Evolutionary conservation across 2,888 invertebrate species (phyloP), one percentile per base, ranked within the genome.

Genomic region (Caenorhabditis doughertyi): DNA sequence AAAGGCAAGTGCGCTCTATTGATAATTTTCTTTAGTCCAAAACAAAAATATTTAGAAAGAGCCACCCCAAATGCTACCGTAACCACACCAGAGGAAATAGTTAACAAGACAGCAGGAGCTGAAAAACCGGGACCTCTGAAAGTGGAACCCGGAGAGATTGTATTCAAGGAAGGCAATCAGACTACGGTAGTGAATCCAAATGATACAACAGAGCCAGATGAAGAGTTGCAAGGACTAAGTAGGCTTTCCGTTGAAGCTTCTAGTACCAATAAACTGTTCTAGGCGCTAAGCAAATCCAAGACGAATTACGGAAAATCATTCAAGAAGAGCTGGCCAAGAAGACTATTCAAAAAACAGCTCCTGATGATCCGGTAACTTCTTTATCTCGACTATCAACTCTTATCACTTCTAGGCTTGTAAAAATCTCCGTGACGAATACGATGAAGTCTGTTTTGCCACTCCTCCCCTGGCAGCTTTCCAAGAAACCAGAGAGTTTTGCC

Each of bases 401-500:
- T n/a, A n/a, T n/a, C 39, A 39, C 3, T 71, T 71, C 7, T 44
- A 83, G 83, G 72, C 81, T 0, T 84, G 84, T 42, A 53, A 53
- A n/a, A 82, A 73, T 23, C 64, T 85, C 0, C 82, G 84, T 16
- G 67, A 73, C 29, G 86, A 87, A 53, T 87, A 87, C 58, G 86
- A 85, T 25, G 80, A 83, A 29, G 85, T 85, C 0, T 87, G 86
- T 29, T 87, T 87, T 77, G 62, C 79, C 27, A 79, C 81, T 4
- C 86, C 86, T 0, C 85, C 86, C 0, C 39, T 85, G 16, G 82
- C 81, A 0, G 86, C 84, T 2, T 82, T 87, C 21, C 73, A 80
- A 11, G 86, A 87, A 74, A 87, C 86, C 13, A 47, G 81, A 56
- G 86, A 79, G 29, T 86, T 87, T 35, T 87, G 87, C 47, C 49